Conservation (phyloP, 2,113 vertebrate genomes). For the Callaeas wilsoni region DNA sequence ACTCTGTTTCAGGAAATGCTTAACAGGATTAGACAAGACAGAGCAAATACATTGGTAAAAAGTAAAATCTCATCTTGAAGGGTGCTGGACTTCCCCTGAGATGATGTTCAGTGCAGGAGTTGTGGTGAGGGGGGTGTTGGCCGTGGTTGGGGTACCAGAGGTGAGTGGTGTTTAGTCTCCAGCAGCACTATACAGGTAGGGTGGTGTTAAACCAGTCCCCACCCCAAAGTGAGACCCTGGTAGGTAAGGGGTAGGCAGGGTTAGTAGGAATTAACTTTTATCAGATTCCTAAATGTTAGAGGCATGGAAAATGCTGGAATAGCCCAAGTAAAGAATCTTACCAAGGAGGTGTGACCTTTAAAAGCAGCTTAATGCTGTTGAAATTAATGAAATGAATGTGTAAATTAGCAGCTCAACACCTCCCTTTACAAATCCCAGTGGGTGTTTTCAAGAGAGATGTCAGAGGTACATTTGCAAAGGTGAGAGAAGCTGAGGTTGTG, state of each 20-base stretch:
- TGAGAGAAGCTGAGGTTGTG: not conserved
- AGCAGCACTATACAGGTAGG: not conserved
- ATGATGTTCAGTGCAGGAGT: not conserved
- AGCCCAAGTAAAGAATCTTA: not conserved
- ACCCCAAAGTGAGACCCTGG: too few relatives aligned
- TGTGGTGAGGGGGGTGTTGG: not conserved
- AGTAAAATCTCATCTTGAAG: not conserved
- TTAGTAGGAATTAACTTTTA: not conserved
- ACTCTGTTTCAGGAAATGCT: not conserved
- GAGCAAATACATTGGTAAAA: not conserved
- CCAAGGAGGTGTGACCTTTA: not conserved
- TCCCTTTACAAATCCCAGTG: not conserved
- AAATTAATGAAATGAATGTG: conserved; percentile 29
- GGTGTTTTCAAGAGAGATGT: not conserved
- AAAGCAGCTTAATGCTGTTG: conserved; percentile 19
- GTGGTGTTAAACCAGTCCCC: not conserved
- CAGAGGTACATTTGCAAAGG: not conserved
- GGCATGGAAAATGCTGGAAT: not conserved
- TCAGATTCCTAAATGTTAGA: not conserved
- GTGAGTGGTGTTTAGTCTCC: not conserved
- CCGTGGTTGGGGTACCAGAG: not conserved
- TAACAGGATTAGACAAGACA: not conserved
- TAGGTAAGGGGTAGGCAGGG: not conserved
- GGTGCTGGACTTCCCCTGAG: not conserved
- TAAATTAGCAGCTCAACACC: not conserved